These are phyloP conservation scores for Hypothenemus hampei DNA, from an alignment of 1,140 invertebrate genomes.

Conservation along the genomic window DNA sequence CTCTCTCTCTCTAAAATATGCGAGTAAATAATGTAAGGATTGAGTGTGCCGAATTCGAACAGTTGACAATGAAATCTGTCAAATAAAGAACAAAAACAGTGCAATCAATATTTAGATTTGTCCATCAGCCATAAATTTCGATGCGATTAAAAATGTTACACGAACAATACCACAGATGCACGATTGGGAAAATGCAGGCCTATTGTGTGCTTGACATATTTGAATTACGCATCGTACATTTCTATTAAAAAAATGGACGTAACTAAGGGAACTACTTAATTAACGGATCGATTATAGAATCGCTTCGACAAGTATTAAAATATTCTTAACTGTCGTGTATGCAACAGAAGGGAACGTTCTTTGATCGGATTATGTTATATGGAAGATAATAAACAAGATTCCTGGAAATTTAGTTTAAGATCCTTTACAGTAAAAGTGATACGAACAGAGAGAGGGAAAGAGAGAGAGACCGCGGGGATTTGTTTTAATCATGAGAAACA, in stretches of 20 bases:
- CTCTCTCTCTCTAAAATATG: background rate
- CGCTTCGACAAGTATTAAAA: too few relatives aligned
- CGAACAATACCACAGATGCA: background rate
- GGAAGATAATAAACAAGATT: conserved; percentile 11
- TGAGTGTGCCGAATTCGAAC: background rate
- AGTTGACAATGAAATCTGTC: background rate
- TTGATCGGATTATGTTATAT: too few relatives aligned
- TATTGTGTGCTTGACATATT: conserved; percentile 1
- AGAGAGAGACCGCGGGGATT: conserved; percentile 13
- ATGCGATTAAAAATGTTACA: conserved; percentile 2
- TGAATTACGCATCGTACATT: too few relatives aligned
- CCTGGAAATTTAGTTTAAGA: conserved; percentile 6
- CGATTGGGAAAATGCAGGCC: background rate
- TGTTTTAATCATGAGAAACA: conserved; percentile 27
- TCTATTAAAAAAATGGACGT: too few relatives aligned
- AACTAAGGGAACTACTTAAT: too few relatives aligned
- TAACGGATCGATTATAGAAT: too few relatives aligned
- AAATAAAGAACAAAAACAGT: background rate
- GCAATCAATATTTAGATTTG: conserved; percentile 4
- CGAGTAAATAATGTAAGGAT: background rate
- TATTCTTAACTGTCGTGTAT: too few relatives aligned
- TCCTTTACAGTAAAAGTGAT: conserved; percentile 18
- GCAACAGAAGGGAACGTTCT: too few relatives aligned
- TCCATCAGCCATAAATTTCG: conserved; percentile 1
- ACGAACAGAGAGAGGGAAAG: too few relatives aligned